Evolutionary conservation across 2,888 invertebrate species (phyloP), one percentile per base, ranked within the genome.

Genomic region (Mayetiola destructor): DNA sequence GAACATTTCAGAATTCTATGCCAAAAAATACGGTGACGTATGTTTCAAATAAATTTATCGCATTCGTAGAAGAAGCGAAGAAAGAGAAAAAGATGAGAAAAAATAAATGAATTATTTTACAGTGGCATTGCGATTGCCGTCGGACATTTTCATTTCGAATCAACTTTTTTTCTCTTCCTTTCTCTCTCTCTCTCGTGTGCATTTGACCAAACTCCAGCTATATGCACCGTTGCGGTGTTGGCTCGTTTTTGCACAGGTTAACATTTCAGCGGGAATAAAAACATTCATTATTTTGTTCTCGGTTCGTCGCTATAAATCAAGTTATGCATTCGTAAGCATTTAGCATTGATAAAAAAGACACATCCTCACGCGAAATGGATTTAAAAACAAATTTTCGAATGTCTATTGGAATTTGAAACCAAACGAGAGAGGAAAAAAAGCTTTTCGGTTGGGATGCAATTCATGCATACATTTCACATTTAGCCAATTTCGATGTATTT

Each of bases 371-470:
- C 42, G 23, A 3, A 23, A 14, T 23, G 23, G 23, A 42, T 42
- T n/a, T 42, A 42, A 42, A 42, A 42, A 42, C 42, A 42, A 42
- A 42, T 42, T 42, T 42, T n/a, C 21, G 23, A 42, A 9, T 42
- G 42, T 42, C 42, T n/a, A n/a, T n/a, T n/a, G n/a, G n/a, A n/a
- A n/a, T n/a, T n/a, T n/a, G n/a, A n/a, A n/a, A n/a, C n/a, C n/a
- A n/a, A n/a, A n/a, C n/a, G n/a, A n/a, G n/a, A n/a, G n/a, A n/a
- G n/a, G n/a, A n/a, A n/a, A n/a, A n/a, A n/a, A n/a, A n/a, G n/a
- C n/a, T n/a, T n/a, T n/a, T n/a, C n/a, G n/a, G n/a, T n/a, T n/a
- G n/a, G n/a, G n/a, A n/a, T n/a, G n/a, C n/a, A n/a, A n/a, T n/a
- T n/a, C n/a, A n/a, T n/a, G n/a, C n/a, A n/a, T n/a, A n/a, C n/a